Evolutionary conservation across 1,140 invertebrate species (phyloP), one percentile per base, ranked within the genome.

Genomic region (Euborellia annulipes): DNA sequence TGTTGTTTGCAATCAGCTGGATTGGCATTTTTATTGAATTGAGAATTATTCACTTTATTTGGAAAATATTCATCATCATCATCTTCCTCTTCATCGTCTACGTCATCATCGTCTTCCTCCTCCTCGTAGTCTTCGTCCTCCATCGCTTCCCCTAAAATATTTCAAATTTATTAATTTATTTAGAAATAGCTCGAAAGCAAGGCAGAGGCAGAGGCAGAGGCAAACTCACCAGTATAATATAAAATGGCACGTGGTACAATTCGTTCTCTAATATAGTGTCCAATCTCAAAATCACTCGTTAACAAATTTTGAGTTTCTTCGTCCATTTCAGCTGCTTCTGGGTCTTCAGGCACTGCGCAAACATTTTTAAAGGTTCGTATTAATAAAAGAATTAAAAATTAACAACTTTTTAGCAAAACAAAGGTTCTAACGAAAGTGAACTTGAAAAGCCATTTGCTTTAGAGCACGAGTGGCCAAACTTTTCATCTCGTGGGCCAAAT

Each of bases 221-320:
- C n/a, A n/a, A n/a, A n/a, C n/a, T 61, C 60, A 72, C 81, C 93
- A 54, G 93, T 98, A 61, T 79, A 97, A 56, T 91, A 94, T 20
- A 98, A 72, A 41, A 96, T 84, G 53, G 91, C 91, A 61, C 83
- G 76, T 20, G 90, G 91, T 54, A 97, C 79, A 54, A 97, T 81
- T 51, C 86, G 73, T 60, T 95, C 90, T 55, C 89, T 78, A 56
- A 96, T 85, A 62, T 95, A 94, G 68, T 96, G 90, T n/a, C 93
- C 93, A 63, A 97, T 90, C 71, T 97, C 92, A 66, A 93, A 97
- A 69, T 98, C 92, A 50, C 79, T 82, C 3, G 82, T 85, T 50
- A 96, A 63, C 43, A 93, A 63, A 54, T 79, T 73, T 61, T 80
- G 71, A 16, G 73, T 71, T 23, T 85, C 81, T 43, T 82, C 78